Conservation (phyloP, 2,888 invertebrate genomes). For the Chrysopilus asiliformis region DNA sequence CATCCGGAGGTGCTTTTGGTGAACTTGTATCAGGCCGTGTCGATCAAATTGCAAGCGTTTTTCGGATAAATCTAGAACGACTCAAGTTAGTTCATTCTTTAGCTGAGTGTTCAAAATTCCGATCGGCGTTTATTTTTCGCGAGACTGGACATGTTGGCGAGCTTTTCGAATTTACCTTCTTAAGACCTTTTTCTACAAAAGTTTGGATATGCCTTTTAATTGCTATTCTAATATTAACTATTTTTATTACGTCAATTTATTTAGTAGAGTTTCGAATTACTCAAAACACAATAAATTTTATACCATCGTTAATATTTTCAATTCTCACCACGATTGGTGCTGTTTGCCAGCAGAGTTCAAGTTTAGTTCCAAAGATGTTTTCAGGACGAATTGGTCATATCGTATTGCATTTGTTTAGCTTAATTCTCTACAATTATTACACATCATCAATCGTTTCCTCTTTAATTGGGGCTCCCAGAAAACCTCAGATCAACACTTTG, state of each 20-base stretch:
- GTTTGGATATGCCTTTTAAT: constrained; percentile 42
- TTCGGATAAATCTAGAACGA: constrained; percentile 18
- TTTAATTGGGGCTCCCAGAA: constrained; percentile 43
- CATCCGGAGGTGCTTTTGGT: constrained; percentile 25
- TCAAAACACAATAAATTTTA: no score
- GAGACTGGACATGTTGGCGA: constrained; percentile 43
- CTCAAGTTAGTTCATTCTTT: constrained; percentile 16
- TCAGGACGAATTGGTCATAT: constrained; percentile 33
- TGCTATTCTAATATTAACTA: constrained; percentile 27
- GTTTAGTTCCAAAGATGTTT: constrained; percentile 33
- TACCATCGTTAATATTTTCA: constrained; percentile 27
- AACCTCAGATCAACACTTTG: constrained; percentile 38
- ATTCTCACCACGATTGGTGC: constrained; percentile 36
- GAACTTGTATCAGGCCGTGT: constrained; percentile 20
- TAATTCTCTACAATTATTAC: constrained; percentile 46
- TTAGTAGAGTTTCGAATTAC: no score
- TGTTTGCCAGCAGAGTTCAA: constrained; percentile 38
- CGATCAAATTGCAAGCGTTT: constrained; percentile 20
- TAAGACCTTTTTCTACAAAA: constrained; percentile 41
- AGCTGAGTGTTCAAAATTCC: constrained; percentile 21
- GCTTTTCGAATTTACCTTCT: constrained; percentile 42
- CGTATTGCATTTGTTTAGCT: constrained; percentile 26
- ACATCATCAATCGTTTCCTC: constrained; percentile 50
- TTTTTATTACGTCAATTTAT: no score
- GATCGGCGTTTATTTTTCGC: constrained; percentile 42